phyloP scores from a whole-genome alignment of 2,888 invertebrate species.

The Neoscelio sp. region DNA sequence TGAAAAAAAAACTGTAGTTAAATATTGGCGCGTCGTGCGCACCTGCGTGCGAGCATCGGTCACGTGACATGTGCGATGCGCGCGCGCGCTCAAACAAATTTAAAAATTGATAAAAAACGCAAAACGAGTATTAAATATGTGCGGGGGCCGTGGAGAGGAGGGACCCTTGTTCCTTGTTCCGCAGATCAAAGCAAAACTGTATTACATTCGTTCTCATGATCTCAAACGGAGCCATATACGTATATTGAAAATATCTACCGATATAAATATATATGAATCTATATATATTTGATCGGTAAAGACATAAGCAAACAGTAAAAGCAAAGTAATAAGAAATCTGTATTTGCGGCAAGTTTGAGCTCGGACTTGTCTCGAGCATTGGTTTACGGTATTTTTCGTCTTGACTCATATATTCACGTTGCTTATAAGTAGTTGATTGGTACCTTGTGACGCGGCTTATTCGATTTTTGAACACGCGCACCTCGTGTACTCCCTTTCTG shows the following conservation, averaged over 20 bases:
- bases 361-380: constrained; percentile 34
- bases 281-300: constrained; percentile 51
- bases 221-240: constrained; percentile 52
- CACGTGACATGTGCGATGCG: constrained; percentile 70
- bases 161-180: constrained; percentile 78
- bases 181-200: constrained; percentile 59
- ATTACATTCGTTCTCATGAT: constrained; percentile 56
- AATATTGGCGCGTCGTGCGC: constrained; percentile 68
- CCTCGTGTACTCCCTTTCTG: constrained; percentile 35
- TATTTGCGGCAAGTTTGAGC: constrained; percentile 38
- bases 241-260: constrained; percentile 49
- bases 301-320: constrained; percentile 10
- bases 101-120: constrained; percentile 71
- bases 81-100: constrained; percentile 73
- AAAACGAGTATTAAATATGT: constrained; percentile 82
- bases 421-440: constrained; percentile 57
- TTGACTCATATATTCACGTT: constrained; percentile 51
- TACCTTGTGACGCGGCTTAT: constrained; percentile 49
- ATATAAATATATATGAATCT: constrained; percentile 46
- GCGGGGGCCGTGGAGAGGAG: constrained; percentile 82
- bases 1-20: constrained; percentile 71
- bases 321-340: constrained; percentile 18
- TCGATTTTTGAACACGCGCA: constrained; percentile 49
- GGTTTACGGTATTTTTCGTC: constrained; percentile 41
- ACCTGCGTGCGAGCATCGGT: constrained; percentile 62